phyloP scores from a whole-genome alignment of 2,113 vertebrate genomes.

The Sarotherodon lohbergeri region DNA sequence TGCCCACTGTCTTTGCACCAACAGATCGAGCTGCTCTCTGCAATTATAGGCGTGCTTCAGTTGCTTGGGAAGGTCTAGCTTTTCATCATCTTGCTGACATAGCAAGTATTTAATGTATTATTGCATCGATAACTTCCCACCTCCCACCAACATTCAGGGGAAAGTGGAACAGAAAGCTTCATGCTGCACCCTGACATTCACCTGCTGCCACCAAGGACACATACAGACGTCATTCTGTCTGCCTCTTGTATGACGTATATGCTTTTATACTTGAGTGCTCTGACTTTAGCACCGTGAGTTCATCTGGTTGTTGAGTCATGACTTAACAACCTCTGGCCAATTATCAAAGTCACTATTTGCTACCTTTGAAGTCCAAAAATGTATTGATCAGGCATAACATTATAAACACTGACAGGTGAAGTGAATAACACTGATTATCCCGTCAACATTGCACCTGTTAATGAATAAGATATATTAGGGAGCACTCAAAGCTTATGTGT shows the following conservation, averaged over 20 bases:
- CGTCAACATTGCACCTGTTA: not conserved
- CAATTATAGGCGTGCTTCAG: not conserved
- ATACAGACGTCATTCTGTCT: not conserved
- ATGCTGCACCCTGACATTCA: not conserved
- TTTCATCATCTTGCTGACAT: not conserved
- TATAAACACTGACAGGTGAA: not conserved
- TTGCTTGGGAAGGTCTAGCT: not conserved
- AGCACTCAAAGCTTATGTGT: not conserved
- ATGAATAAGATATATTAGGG: not conserved
- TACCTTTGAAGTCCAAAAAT: not conserved
- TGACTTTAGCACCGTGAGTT: not conserved
- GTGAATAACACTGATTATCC: not conserved
- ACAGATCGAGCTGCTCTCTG: not conserved
- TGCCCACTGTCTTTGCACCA: not conserved
- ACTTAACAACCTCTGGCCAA: not conserved
- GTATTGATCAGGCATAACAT: not conserved
- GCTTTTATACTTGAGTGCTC: not conserved
- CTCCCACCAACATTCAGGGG: not conserved
- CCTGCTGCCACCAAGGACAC: not conserved
- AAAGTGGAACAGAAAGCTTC: not conserved
- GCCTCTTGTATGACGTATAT: not conserved
- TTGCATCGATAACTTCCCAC: not conserved
- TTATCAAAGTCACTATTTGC: not conserved
- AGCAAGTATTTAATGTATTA: not conserved
- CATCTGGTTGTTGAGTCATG: not conserved